Percentiles rank a stretch among this genome's conserved stretches.
phyloP scores from a whole-genome alignment of 2,888 invertebrate species.

The Formica aserva region DNA sequence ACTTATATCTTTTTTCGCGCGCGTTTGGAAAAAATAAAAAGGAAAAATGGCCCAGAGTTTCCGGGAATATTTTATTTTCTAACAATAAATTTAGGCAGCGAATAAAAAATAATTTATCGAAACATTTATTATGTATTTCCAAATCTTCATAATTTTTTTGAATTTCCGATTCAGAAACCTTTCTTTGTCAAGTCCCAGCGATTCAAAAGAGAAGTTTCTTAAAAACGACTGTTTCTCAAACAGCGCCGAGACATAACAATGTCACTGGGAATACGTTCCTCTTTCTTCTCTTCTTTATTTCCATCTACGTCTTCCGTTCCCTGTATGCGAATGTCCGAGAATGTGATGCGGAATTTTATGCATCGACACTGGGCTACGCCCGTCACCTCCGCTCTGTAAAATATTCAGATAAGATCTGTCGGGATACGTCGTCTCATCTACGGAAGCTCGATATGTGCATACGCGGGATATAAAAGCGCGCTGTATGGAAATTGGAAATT shows the following conservation, averaged over 20 bases:
- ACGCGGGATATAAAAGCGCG: constrained; percentile 39
- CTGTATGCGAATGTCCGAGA: constrained; percentile 61
- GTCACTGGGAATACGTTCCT: neutral
- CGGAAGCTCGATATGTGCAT: constrained; percentile 24
- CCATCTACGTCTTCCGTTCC: constrained; percentile 30
- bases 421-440: constrained; percentile 47
- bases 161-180: neutral
- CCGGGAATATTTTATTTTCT: neutral
- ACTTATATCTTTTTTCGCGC: neutral
- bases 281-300: neutral
- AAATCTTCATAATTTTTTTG: constrained; percentile 4
- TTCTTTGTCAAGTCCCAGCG: neutral
- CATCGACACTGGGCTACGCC: constrained; percentile 64
- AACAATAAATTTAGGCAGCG: neutral
- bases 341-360: constrained; percentile 76
- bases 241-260: constrained; percentile 14
- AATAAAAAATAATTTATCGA: neutral
- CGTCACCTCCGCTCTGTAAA: constrained; percentile 69
- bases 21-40: neutral
- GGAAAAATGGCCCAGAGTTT: neutral
- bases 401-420: constrained; percentile 76
- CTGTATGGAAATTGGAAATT: constrained; percentile 47
- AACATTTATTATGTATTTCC: neutral
- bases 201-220: constrained; percentile 33
- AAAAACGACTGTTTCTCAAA: neutral